Conservation (phyloP, 2,888 invertebrate species). For the Eurytoma californica region DNA sequence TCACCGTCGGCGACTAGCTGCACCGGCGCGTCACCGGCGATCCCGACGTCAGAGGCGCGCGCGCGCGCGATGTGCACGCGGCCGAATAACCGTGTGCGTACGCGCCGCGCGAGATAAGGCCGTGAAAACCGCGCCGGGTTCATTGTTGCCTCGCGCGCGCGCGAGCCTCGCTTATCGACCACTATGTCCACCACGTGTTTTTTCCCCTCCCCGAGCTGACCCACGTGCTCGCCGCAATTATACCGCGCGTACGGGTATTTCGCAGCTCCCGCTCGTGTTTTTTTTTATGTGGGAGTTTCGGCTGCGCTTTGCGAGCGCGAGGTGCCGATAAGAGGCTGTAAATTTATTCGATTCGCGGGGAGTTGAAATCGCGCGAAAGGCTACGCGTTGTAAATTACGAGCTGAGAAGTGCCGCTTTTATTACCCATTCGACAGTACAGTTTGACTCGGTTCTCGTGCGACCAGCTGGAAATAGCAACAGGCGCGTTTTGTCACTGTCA, state of each 20-base stretch:
- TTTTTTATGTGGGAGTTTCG: background rate
- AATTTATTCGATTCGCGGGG: background rate
- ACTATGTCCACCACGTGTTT: constrained; percentile 31
- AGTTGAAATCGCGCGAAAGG: background rate
- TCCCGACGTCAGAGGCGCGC: constrained; percentile 12
- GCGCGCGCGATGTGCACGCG: background rate
- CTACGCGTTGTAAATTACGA: constrained; percentile 13
- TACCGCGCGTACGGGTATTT: background rate
- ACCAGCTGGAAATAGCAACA: no score
- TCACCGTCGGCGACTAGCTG: background rate
- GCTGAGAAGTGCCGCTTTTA: constrained; percentile 21
- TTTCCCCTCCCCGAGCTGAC: background rate
- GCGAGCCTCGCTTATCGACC: constrained; percentile 9
- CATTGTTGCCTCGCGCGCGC: constrained; percentile 18
- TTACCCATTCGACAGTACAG: no score
- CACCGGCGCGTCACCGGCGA: background rate
- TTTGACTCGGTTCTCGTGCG: no score
- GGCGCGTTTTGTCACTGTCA: no score
- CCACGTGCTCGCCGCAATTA: background rate
- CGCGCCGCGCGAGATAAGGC: background rate
- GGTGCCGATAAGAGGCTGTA: background rate
- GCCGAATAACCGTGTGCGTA: background rate
- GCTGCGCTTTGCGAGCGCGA: background rate
- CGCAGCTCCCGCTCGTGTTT: background rate
- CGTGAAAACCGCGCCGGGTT: background rate